These are phyloP conservation scores for Alosa alosa DNA, from an alignment of 2,113 vertebrate genomes.

Conservation along the genomic window DNA sequence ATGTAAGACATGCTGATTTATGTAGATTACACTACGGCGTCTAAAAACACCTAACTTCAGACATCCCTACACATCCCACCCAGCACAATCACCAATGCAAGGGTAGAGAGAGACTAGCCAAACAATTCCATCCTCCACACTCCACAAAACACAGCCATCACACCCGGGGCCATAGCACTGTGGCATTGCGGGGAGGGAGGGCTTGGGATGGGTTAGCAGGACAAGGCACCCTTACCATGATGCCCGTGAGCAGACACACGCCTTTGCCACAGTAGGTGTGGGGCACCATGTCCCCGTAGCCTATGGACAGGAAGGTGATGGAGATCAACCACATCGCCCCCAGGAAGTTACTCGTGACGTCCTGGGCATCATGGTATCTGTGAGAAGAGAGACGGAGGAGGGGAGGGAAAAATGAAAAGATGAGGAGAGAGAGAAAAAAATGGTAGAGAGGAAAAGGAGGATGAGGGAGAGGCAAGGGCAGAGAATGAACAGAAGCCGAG, in stretches of 20 bases:
- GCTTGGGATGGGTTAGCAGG: not conserved
- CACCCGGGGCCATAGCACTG: not conserved
- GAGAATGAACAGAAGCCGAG: not conserved
- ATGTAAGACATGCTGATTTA: not conserved
- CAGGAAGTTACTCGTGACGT: conserved; percentile 97
- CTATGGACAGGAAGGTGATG: conserved; percentile 98
- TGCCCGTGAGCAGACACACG: conserved; percentile 96
- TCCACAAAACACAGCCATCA: not conserved
- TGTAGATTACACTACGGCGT: not conserved
- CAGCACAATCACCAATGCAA: no score
- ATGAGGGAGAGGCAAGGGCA: conserved; percentile 11
- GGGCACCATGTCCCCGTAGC: conserved; percentile 97
- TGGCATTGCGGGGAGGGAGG: not conserved
- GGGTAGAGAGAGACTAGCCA: not conserved
- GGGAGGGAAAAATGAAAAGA: not conserved
- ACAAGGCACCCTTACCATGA: conserved; percentile 83
- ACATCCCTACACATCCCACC: not conserved
- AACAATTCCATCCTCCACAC: not conserved
- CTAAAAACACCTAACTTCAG: not conserved
- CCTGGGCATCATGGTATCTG: conserved; percentile 97
- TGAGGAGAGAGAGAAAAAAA: not conserved
- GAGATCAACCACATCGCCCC: conserved; percentile 99
- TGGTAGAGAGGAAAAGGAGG: not conserved
- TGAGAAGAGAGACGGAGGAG: conserved; percentile 21
- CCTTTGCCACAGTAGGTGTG: conserved; percentile 98